Evolutionary conservation across 2,797 vertebrate genomes (phyloP), one percentile per base, ranked within the genome.

Genomic region (Anisognathus igniventris): DNA sequence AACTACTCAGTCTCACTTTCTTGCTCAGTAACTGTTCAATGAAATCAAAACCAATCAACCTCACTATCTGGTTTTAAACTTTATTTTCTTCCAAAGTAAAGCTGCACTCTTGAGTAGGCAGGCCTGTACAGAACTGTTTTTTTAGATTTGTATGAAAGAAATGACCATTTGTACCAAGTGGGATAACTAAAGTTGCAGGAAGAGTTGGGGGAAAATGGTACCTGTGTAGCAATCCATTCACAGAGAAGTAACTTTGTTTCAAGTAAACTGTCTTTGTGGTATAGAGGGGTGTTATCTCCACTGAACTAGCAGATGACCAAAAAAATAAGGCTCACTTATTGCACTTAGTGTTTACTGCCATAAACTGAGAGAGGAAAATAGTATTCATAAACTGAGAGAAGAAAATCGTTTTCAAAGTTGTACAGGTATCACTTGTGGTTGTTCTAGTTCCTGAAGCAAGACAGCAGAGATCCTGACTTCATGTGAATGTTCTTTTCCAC

Each of bases 1-100:
- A 97, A 97, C 88, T 68, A 35, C 50, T 86, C 31, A 1, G 64
- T 77, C 40, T 80, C 67, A 60, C n/a, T 88, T 66, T 65, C 40
- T 75, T 92, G 75, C 17, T 90, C 48, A 20, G 42, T 78, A 85
- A 23, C 53, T 83, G 20, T 33, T 89, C 86, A 67, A 74, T 80
- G 68, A 14, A 28, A 77, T 77, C 57, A n/a, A 35, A 56, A 45
- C 2, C 6, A 24, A 51, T 1, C 27, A 56, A 47, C 7, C 22
- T 53, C 25, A 21, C 16, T 65, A 4, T 35, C 13, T 54, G 30
- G 5, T 85, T 75, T 81, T 67, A 62, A 90, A 35, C 7, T 24
- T 58, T 2, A 13, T 58, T 62, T 39, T 30, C 2, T 82, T 79
- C 19, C 42, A 28, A n/a, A 82, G 47, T 56, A 80, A 56, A 33